Evolutionary conservation across 30 jellyfish, hydroid and myxozoan species (phyloP).

Genomic region (Turritopsis rubra): DNA sequence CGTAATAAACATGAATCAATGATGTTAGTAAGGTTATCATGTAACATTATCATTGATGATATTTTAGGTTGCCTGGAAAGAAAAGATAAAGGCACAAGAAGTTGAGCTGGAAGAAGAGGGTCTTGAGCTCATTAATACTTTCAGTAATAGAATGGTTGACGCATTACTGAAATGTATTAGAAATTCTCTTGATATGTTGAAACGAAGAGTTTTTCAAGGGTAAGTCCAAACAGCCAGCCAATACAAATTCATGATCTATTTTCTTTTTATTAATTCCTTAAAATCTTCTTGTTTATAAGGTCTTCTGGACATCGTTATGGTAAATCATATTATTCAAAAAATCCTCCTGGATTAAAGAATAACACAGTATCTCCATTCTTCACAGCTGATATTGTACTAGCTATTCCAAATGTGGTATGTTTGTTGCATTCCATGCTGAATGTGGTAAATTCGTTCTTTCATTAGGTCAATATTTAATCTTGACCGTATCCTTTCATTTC

Average conservation of each 20-base stretch:
- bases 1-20: too few relatives aligned
- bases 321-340: conserved; percentile 21
- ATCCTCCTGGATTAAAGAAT: neutral
- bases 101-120: conserved; percentile 80
- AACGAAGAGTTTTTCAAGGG: conserved; percentile 91
- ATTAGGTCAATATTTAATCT: neutral
- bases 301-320: conserved; percentile 54
- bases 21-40: too few relatives aligned
- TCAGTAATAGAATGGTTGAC: conserved; percentile 70
- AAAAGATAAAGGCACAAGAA: conserved; percentile 41
- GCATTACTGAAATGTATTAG: conserved; percentile 70
- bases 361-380: conserved; percentile 43
- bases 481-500: neutral
- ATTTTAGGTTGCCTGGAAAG: conserved; percentile 39
- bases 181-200: conserved; percentile 69
- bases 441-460: neutral
- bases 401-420: conserved; percentile 85
- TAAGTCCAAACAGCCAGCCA: conserved; percentile 5
- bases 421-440: neutral
- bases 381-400: conserved; percentile 72
- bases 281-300: conserved; percentile 26
- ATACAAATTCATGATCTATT: neutral
- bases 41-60: too few relatives aligned
- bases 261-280: neutral
- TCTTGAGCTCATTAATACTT: conserved; percentile 51